phyloP scores from a whole-genome alignment of 30 jellyfish, hydroid and myxozoan genomes.

The Pelagia noctiluca region DNA sequence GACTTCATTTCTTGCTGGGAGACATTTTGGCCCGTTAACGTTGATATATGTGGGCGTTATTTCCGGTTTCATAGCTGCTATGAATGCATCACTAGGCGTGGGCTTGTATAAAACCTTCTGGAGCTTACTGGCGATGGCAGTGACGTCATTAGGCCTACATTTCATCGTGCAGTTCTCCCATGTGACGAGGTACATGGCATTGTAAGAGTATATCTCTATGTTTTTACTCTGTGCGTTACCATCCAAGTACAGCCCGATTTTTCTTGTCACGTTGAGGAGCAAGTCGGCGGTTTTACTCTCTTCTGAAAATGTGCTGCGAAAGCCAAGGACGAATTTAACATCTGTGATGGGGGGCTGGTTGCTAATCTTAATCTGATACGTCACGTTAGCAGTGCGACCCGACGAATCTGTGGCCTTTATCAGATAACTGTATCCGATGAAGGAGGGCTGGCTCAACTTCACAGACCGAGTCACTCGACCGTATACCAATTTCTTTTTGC shows the following conservation, averaged over 20 bases:
- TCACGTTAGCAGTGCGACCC: constrained; percentile 77
- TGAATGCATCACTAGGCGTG: constrained; percentile 60
- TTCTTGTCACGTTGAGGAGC: constrained; percentile 39
- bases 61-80: constrained; percentile 63
- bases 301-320: constrained; percentile 8
- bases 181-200: constrained; percentile 14
- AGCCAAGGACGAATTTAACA: constrained; percentile 68
- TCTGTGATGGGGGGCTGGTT: constrained; percentile 25
- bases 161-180: constrained; percentile 50
- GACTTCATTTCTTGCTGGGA: constrained; percentile 1
- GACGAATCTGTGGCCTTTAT: constrained; percentile 87
- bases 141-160: constrained; percentile 55
- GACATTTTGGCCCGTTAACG: constrained; percentile 79
- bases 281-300: constrained; percentile 27
- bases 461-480: constrained; percentile 72
- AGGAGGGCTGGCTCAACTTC: constrained; percentile 13
- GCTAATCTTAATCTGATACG: constrained; percentile 59
- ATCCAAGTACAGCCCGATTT: constrained; percentile 40
- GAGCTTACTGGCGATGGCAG: constrained; percentile 24
- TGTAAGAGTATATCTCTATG: constrained; percentile 6
- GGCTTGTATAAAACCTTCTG: constrained; percentile 60
- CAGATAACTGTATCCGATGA: constrained; percentile 40
- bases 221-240: constrained; percentile 10
- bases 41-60: constrained; percentile 39
- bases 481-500: constrained; percentile 46